Evolutionary conservation across 2,888 invertebrate species (phyloP).

Genomic region (Drosophila kokeensis): DNA sequence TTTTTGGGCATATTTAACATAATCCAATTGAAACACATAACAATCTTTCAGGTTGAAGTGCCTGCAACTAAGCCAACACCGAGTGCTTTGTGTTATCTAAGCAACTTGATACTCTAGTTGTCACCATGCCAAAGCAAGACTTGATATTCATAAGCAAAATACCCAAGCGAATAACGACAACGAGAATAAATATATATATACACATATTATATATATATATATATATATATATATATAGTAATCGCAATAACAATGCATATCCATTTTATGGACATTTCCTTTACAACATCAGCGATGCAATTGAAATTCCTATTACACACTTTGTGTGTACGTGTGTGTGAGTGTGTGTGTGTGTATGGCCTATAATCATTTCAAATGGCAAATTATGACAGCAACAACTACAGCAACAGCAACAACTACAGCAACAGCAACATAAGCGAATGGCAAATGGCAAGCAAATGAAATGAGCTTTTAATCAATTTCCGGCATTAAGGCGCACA

Average conservation of each 20-base stretch:
- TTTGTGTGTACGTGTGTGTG: conserved; percentile 9
- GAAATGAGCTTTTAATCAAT: conserved; percentile 80
- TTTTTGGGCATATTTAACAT: conserved; percentile 11
- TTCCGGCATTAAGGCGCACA: conserved; percentile 75
- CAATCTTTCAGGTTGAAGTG: neutral
- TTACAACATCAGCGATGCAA: conserved; percentile 43
- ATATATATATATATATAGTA: neutral
- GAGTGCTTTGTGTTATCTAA: conserved; percentile 5
- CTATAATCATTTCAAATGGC: conserved; percentile 72
- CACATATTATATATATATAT: too few relatives aligned
- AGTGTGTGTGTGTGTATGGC: conserved; percentile 40
- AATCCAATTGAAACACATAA: neutral
- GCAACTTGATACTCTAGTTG: conserved; percentile 18
- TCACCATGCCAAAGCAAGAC: conserved; percentile 7
- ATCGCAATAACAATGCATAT: conserved; percentile 40
- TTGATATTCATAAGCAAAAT: conserved; percentile 31
- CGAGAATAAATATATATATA: too few relatives aligned
- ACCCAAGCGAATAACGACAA: conserved; percentile 13
- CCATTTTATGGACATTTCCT: conserved; percentile 49
- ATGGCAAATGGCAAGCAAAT: conserved; percentile 48
- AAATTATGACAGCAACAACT: conserved; percentile 63
- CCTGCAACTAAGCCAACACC: neutral
- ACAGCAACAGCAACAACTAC: conserved; percentile 11
- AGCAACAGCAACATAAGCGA: conserved; percentile 30
- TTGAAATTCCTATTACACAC: conserved; percentile 43